Evolutionary conservation across 2,797 vertebrate species (phyloP), one percentile per base, ranked within the genome.

Genomic region (Antennarius maculatus): DNA sequence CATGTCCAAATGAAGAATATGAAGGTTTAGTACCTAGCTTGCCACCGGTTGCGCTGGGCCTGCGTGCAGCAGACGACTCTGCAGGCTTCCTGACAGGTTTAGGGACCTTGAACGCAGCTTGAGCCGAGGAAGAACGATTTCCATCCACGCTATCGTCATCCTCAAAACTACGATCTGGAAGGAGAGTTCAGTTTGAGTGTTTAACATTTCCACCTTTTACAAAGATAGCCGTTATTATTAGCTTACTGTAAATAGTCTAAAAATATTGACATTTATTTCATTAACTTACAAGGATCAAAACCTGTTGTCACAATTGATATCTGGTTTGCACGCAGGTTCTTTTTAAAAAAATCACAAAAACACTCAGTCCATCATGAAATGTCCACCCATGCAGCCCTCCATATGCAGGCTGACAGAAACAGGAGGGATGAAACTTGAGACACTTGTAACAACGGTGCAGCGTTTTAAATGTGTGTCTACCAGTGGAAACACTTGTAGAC

Each of bases 61-160:
- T 94, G 84, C 96, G 95, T 67, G 94, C 93, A 84, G 94, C 92
- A 3, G 93, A 91, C 47, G 95, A 90, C 85, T 96, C 97, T 76
- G 91, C 94, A 31, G 95, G 86, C 87, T 97, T 97, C 90, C 97
- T 98, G 78, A 96, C 95, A 88, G 95, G 94, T 90, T 94, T 94
- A 13, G 97, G 96, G 83, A 98, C 95, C 92, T 97, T 99, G 91
- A 98, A 98, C 58, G 94, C 92, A 82, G 96, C 93, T 91, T 95
- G 94, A 89, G 95, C 92, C 52, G 97, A 94, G 28, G 95, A 95
- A 71, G 96, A 94, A 77, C 95, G 96, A 87, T 91, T 96, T 89
- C 97, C 97, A 91, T 99, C 97, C 94, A 97, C 95, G 18, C 96
- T 97, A 84, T 99, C 97, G 46, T 98, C 96, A 89, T 98, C 97